phyloP scores from a whole-genome alignment of 2,888 invertebrate genomes.

The Psylliodes chrysocephalus region DNA sequence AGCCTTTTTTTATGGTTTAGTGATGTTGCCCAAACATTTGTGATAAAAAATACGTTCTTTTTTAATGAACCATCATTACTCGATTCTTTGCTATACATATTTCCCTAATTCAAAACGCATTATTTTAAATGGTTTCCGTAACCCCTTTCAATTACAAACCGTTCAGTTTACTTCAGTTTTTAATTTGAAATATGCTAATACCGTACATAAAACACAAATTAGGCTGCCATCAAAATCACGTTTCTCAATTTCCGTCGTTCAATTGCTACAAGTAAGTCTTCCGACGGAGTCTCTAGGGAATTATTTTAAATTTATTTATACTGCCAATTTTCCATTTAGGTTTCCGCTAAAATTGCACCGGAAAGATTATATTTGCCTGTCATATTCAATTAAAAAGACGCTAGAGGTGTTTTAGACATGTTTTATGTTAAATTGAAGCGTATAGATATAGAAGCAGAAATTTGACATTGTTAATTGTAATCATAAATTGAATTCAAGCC shows the following conservation, averaged over 20 bases:
- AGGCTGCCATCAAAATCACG: neutral
- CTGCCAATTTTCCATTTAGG: neutral
- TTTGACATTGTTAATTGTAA: too few relatives aligned
- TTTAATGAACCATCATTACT: too few relatives aligned
- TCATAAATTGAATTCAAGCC: too few relatives aligned
- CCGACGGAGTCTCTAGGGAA: neutral
- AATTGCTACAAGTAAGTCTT: slow-evolving; percentile 2
- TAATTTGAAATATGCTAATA: neutral
- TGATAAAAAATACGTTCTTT: too few relatives aligned
- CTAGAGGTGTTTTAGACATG: neutral
- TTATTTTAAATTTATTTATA: slow-evolving; percentile 3
- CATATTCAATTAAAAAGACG: neutral
- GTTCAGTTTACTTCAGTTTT: neutral
- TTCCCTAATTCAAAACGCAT: too few relatives aligned
- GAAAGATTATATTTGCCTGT: neutral
- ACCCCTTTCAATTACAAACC: neutral
- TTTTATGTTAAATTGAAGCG: too few relatives aligned
- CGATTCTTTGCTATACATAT: too few relatives aligned
- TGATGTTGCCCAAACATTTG: too few relatives aligned
- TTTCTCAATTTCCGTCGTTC: neutral
- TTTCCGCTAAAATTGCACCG: neutral
- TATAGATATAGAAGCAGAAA: too few relatives aligned
- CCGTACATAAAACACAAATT: neutral
- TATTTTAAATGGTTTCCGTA: too few relatives aligned
- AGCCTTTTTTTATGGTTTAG: too few relatives aligned